Base-by-base conservation (phyloP, 2,888 invertebrate species). In the Sabatieria punctata region DNA sequence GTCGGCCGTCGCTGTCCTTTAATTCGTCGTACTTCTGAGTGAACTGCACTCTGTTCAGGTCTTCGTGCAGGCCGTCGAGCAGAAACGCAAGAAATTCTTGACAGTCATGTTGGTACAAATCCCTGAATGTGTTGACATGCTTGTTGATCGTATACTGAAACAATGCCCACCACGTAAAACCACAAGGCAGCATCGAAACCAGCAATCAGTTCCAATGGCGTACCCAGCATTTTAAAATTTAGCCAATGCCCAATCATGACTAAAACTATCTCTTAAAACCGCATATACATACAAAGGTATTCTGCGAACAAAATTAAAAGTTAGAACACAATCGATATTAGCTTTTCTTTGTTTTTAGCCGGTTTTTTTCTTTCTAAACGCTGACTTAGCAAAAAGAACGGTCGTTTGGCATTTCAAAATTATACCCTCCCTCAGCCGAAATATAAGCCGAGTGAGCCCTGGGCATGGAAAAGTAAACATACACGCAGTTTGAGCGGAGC, bases 31-130 rank as follows among this genome's bases (percentile, higher is more conserved):
- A 82, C 74, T 75, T 59, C 57, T 78, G 78, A 43, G 64, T 58
- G 37, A 75, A 72, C 54, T 74, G 75, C 1, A 83, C 83, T 13
- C 85, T 66, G 71, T 86, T 86, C 53, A 88, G 74, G 68, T 88
- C 86, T 72, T 88, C 86, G 69, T 89, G 88, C 55, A 89, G 73
- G 42, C 84, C 80, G 71, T 89, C 88, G 57, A 89, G 72, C 54
- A 89, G 71, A 78, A 88, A 88, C 44, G 85, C 85, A 26, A 89
- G 75, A 55, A 89, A 73, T 71, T 89, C 88, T 74, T 84, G 88
- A 45, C 85, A 84, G 73, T 89, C 88, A 69, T 89, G 88, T 69
- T 89, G 89, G 13, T 84, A 84, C 55, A 84, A 84, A 51, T 85
- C 85, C 54, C 78, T 79, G 65, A 89, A 81, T 56, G 79, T 76